Conservation (phyloP, 2,888 invertebrate species). For the Drosophila greeni region DNA sequence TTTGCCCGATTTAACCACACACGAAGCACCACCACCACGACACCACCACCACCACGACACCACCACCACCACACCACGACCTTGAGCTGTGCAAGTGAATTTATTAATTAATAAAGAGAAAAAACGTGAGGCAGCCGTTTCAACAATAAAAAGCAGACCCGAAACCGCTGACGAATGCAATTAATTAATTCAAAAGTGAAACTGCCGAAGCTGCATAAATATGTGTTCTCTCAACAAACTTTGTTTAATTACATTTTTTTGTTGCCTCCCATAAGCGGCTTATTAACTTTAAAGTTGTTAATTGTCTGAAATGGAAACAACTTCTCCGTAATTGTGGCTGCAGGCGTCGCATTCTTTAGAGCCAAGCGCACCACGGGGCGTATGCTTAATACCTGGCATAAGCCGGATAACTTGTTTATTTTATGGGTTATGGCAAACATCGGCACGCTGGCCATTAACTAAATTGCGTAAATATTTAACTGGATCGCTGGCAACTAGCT, state of each 20-base stretch:
- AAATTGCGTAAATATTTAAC: conserved; percentile 36
- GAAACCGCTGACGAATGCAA: conserved; percentile 70
- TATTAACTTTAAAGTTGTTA: conserved; percentile 51
- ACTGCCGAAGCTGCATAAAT: conserved; percentile 49
- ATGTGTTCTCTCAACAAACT: conserved; percentile 32
- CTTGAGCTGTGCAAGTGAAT: conserved; percentile 25
- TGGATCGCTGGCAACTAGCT: conserved; percentile 7
- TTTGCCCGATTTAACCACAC: conserved; percentile 41
- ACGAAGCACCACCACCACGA: conserved; percentile 29
- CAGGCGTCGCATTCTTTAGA: conserved; percentile 1
- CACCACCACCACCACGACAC: neutral
- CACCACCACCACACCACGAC: neutral
- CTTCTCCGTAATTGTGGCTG: conserved; percentile 20
- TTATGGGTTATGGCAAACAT: conserved; percentile 15
- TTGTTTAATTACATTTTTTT: conserved; percentile 41
- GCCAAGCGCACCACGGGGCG: conserved; percentile 15
- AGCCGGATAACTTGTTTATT: conserved; percentile 14
- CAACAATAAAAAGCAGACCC: conserved; percentile 31
- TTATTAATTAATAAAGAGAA: conserved; percentile 41
- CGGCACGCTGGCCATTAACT: conserved; percentile 1
- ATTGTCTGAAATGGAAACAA: conserved; percentile 50
- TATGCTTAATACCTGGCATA: conserved; percentile 12
- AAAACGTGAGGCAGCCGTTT: neutral
- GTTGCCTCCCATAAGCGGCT: conserved; percentile 47
- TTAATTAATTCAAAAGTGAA: conserved; percentile 67